These are phyloP conservation scores for Nemopilema nomurai DNA, from an alignment of 30 jellyfish, hydroid and myxozoan genomes.

Conservation along the genomic window DNA sequence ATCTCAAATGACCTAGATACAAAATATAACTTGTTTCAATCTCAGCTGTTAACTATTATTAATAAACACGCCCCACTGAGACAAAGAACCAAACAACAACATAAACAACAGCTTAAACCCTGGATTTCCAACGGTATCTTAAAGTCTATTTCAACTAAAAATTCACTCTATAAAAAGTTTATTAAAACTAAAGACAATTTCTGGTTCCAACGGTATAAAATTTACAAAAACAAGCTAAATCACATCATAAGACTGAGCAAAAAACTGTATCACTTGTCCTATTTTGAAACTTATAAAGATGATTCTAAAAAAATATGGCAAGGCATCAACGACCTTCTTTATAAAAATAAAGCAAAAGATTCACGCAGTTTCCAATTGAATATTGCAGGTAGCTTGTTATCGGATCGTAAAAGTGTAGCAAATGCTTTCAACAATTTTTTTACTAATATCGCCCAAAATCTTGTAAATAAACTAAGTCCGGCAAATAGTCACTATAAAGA, in stretches of 20 bases:
- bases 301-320: constrained; percentile 14
- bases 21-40: background rate
- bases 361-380: background rate
- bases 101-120: background rate
- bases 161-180: background rate
- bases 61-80: constrained; percentile 14
- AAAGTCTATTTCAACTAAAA: constrained; percentile 4
- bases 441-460: constrained; percentile 31
- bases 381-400: background rate
- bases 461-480: constrained; percentile 31
- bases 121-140: constrained; percentile 11
- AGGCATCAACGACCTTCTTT: background rate
- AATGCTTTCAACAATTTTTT: constrained; percentile 40
- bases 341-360: background rate
- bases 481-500: constrained; percentile 6
- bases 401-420: constrained; percentile 41
- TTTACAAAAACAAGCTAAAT: background rate
- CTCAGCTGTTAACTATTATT: background rate
- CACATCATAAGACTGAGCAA: background rate
- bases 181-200: background rate
- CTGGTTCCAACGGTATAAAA: constrained; percentile 2
- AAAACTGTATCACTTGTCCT: background rate
- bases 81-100: background rate
- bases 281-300: constrained; percentile 2
- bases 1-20: background rate